Percentiles rank a stretch among this genome's conserved stretches.
Conservation (phyloP, 2,888 invertebrate genomes). For the Mimas tiliae region DNA sequence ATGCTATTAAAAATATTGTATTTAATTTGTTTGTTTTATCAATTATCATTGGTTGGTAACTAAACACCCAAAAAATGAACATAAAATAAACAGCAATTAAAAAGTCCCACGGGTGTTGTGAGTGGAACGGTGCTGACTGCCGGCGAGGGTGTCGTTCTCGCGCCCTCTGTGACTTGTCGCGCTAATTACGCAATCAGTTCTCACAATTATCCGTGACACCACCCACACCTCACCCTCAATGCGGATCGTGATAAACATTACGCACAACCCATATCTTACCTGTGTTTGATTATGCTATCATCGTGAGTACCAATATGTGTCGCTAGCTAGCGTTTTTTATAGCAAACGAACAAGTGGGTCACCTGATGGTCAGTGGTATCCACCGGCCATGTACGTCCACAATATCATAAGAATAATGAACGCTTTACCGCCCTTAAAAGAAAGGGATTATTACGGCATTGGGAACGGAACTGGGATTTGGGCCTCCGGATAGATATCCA, state of each 20-base stretch:
- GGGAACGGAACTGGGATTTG: too few relatives aligned
- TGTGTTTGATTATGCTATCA: too few relatives aligned
- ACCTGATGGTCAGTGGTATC: too few relatives aligned
- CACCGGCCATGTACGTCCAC: too few relatives aligned
- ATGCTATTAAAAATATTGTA: too few relatives aligned
- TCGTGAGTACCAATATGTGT: too few relatives aligned
- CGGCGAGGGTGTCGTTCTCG: slow-evolving; percentile 69
- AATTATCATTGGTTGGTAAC: slow-evolving; percentile 36
- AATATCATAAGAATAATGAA: too few relatives aligned
- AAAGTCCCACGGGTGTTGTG: slow-evolving; percentile 76
- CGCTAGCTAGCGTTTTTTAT: too few relatives aligned
- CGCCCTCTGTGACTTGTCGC: slow-evolving; percentile 76
- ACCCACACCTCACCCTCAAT: slow-evolving; percentile 29
- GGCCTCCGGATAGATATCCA: too few relatives aligned
- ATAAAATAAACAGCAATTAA: slow-evolving; percentile 67
- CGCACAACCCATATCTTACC: slow-evolving; percentile 4
- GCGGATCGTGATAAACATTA: slow-evolving; percentile 27
- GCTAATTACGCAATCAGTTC: slow-evolving; percentile 83
- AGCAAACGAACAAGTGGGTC: too few relatives aligned
- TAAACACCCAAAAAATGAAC: slow-evolving; percentile 28
- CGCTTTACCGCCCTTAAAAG: too few relatives aligned
- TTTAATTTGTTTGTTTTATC: slow-evolving; percentile 16
- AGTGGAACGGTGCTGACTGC: slow-evolving; percentile 47
- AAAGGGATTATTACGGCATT: too few relatives aligned
- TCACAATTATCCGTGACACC: slow-evolving; percentile 75